Conservation (phyloP, 2,888 invertebrate species). For the Exephanes ischioxanthus region DNA sequence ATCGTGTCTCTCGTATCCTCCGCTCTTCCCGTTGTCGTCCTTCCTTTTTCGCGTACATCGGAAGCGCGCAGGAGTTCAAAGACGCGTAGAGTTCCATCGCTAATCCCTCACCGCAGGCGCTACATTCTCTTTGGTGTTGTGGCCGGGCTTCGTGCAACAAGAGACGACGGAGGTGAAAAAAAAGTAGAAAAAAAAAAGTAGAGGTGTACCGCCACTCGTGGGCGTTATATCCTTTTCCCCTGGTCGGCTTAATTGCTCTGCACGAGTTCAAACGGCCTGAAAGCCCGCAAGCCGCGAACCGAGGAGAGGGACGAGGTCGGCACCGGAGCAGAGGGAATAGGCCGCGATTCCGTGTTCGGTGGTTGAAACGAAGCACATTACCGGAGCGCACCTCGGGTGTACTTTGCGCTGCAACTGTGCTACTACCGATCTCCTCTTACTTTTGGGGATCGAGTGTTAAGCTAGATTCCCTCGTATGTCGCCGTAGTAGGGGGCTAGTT, state of each 20-base stretch:
- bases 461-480: not conserved
- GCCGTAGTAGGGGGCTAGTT: not conserved
- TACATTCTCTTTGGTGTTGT: conserved; percentile 46
- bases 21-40: not conserved
- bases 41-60: not conserved
- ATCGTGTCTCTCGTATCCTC: not conserved
- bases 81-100: not conserved
- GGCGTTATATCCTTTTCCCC: conserved; percentile 44
- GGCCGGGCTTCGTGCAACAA: conserved; percentile 39
- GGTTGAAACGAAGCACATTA: conserved; percentile 8
- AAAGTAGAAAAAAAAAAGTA: too few species aligned
- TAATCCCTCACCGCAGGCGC: conserved; percentile 36
- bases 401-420: not conserved
- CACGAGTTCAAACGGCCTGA: conserved; percentile 53
- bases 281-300: conserved; percentile 55
- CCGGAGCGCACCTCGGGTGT: not conserved
- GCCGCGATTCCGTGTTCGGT: conserved; percentile 10
- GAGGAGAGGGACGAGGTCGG: not conserved
- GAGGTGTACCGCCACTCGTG: not conserved
- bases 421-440: not conserved
- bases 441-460: not conserved
- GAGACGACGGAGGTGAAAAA: not conserved
- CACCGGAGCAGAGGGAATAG: conserved; percentile 5
- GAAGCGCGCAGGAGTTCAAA: not conserved
- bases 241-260: conserved; percentile 59